A percentile compares a stretch with the other conserved stretches of the same genome.
These are phyloP conservation scores for Uropsilus gracilis DNA, from an alignment of 2,113 vertebrate genomes.

Conservation along the genomic window DNA sequence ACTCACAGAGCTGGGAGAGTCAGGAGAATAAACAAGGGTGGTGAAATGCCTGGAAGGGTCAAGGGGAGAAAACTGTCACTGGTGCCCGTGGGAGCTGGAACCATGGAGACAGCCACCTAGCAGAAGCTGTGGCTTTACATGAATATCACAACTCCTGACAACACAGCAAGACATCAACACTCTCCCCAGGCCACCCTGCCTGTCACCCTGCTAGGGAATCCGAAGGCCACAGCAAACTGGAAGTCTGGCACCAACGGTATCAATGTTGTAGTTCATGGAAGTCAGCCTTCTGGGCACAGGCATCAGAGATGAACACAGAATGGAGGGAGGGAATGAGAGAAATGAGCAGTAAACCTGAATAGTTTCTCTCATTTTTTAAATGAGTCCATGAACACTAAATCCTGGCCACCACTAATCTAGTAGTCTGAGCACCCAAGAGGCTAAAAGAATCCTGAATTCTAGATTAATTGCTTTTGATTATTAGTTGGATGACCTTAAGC, in stretches of 20 bases:
- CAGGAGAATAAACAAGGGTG: neutral
- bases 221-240: neutral
- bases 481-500: neutral
- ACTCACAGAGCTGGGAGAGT: neutral
- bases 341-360: neutral
- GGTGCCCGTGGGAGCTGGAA: neutral
- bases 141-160: neutral
- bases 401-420: neutral
- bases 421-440: neutral
- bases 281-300: neutral
- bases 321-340: neutral
- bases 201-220: neutral
- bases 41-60: neutral
- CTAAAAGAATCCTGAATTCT: slow-evolving; percentile 3
- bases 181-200: neutral
- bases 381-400: slow-evolving; percentile 1
- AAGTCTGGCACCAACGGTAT: neutral
- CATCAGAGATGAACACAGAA: neutral
- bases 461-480: neutral
- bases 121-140: neutral
- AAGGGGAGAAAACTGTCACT: neutral
- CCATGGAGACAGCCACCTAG: neutral
- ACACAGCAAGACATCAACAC: neutral
- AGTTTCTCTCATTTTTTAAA: neutral
- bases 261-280: rapidly evolving